phyloP scores from a whole-genome alignment of 1,140 invertebrate species.

The Asbolus verrucosus region DNA sequence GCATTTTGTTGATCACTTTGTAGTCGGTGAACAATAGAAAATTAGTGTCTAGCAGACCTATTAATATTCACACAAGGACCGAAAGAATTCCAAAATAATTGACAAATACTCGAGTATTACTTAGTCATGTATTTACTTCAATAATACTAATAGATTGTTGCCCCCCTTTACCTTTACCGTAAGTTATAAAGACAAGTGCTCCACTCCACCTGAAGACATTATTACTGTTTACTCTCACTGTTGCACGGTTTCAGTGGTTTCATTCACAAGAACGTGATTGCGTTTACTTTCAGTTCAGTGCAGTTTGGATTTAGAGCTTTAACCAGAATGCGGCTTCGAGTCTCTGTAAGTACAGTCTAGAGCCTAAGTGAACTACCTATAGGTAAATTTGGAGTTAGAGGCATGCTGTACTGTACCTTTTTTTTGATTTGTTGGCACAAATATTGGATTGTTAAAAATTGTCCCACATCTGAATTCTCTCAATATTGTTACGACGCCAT shows the following conservation, averaged over 20 bases:
- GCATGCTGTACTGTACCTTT: too few relatives aligned
- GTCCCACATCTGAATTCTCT: too few relatives aligned
- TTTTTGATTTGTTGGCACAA: too few relatives aligned
- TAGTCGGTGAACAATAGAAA: conserved; percentile 33
- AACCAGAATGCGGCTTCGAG: conserved; percentile 36
- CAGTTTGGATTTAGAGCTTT: conserved; percentile 36
- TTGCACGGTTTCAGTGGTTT: conserved; percentile 41
- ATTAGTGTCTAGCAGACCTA: not conserved
- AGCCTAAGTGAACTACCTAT: too few relatives aligned
- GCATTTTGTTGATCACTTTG: conserved; percentile 40
- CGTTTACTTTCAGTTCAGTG: conserved; percentile 37
- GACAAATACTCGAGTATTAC: not conserved
- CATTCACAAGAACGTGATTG: conserved; percentile 32
- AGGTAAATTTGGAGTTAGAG: too few relatives aligned
- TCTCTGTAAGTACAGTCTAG: conserved; percentile 32
- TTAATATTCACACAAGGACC: conserved; percentile 14
- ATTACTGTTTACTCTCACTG: conserved; percentile 41
- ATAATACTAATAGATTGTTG: conserved; percentile 23
- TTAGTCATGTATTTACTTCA: conserved; percentile 17
- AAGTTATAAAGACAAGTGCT: conserved; percentile 39
- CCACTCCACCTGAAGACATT: conserved; percentile 40
- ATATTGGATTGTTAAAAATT: too few relatives aligned
- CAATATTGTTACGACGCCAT: too few relatives aligned
- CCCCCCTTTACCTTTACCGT: conserved; percentile 14
- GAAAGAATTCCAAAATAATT: conserved; percentile 13